A percentile compares a stretch with the other conserved stretches of the same genome.
phyloP scores from a whole-genome alignment of 2,797 vertebrate genomes.

The Otolemur crassicaudatus region DNA sequence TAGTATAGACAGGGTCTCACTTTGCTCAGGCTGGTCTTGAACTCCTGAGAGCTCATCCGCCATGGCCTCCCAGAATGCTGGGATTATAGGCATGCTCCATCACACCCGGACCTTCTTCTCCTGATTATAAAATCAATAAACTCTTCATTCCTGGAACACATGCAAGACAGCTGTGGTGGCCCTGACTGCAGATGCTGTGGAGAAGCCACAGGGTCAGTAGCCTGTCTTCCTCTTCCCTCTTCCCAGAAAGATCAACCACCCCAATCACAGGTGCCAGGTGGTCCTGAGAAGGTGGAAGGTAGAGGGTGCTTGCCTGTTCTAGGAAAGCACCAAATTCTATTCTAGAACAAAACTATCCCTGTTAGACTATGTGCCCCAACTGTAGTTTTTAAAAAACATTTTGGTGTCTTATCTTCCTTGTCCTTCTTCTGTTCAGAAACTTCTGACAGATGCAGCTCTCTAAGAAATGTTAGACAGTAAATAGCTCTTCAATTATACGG shows the following conservation, averaged over 20 bases:
- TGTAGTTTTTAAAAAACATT: neutral
- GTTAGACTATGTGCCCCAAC: too few relatives aligned
- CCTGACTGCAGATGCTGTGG: too few relatives aligned
- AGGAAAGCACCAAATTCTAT: neutral
- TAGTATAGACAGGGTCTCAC: too few relatives aligned
- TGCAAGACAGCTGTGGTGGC: neutral
- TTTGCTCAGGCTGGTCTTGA: too few relatives aligned
- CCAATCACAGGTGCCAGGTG: neutral
- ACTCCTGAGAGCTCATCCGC: too few relatives aligned
- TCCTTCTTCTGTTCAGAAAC: neutral
- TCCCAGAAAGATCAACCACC: neutral
- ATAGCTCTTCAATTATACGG: neutral
- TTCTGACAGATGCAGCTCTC: neutral
- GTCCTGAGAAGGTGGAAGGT: neutral
- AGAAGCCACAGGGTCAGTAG: neutral
- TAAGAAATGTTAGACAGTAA: neutral
- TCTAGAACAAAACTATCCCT: neutral
- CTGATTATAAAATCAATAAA: neutral
- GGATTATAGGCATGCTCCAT: too few relatives aligned
- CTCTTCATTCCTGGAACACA: neutral
- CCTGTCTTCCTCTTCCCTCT: neutral
- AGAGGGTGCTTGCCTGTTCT: neutral
- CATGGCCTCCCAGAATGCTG: too few relatives aligned
- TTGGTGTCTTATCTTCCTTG: neutral
- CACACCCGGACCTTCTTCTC: neutral